Base-by-base conservation (phyloP, 2,888 invertebrate genomes). In the Eueremaeus valkanovi region DNA sequence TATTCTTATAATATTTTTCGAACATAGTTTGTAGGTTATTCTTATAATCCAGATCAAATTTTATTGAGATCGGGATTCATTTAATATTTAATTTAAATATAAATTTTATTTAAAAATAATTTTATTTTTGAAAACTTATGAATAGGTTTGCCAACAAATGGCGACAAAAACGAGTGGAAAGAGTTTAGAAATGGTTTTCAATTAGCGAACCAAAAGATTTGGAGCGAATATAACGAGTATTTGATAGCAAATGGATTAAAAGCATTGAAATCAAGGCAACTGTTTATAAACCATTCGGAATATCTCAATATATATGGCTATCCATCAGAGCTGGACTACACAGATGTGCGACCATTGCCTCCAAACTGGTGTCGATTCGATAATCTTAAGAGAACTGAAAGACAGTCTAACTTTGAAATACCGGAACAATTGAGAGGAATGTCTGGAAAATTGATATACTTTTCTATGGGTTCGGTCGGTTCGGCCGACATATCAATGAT, bases 391-490 rank as follows among this genome's bases (percentile, higher is more conserved):
- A 24, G 55, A 11, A 55, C 6, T 9, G 24, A 3, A 24, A 27
- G 24, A 55, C 6, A 55, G n/a, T n/a, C n/a, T 9, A 27, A 55
- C 11, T 55, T 55, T 55, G 13, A 3, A 27, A 13, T 55, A 1
- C 55, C 55, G 9, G 55, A 55, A 55, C 3, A 55, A 11, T 27
- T 55, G 6, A 55, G 24, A 9, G 13, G 24, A 6, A 55, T 21
- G 2, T 2, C 5, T 27, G 51, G 68, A 3, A 75, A 70, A 49
- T 21, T 72, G 21, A 70, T 75, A 0, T 75, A 70, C 29, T 29
- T 75, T 8, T 75, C 75, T 6, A 5, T 75, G 70, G 75, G 75
- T 29, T 73, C 75, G 1, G 21, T 72, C n/a, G 75, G 63, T 9
- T 63, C n/a, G 16, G 31, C 18, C 11, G 49, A 70, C 36, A 29